Conservation (phyloP, 2,113 vertebrate genomes). For the Brachypteracias leptosomus region DNA sequence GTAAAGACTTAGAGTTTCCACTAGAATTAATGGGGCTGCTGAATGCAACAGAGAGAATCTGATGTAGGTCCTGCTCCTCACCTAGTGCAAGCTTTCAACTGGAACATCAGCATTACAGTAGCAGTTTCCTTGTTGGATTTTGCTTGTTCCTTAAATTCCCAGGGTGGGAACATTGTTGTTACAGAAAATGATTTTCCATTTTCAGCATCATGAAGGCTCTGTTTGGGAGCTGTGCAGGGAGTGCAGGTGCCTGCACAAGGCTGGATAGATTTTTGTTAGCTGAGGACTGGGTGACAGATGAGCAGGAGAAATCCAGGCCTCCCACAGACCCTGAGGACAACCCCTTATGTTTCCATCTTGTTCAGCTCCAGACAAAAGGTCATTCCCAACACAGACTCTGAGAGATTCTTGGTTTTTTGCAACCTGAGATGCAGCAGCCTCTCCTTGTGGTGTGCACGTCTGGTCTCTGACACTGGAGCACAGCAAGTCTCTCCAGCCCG, state of each 20-base stretch:
- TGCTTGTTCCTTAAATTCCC: not conserved
- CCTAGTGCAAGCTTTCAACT: not conserved
- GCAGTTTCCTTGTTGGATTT: not conserved
- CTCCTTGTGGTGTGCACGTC: not conserved
- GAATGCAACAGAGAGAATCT: not conserved
- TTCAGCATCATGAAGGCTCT: not conserved
- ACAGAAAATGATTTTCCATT: not conserved
- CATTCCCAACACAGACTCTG: not conserved
- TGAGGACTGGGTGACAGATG: not conserved
- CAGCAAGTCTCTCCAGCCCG: not conserved
- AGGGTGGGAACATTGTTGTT: not conserved
- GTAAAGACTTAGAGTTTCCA: not conserved
- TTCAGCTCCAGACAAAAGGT: not conserved
- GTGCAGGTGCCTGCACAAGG: not conserved
- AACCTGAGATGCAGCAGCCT: not conserved
- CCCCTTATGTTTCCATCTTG: not conserved
- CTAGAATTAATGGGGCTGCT: not conserved
- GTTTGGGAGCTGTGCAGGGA: not conserved
- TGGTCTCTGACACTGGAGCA: not conserved
- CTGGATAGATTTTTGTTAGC: not conserved
- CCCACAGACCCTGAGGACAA: fast-evolving
- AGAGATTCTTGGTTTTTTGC: not conserved
- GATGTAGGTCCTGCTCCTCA: not conserved
- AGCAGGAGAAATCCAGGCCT: not conserved
- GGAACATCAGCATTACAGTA: not conserved